Evolutionary conservation across 2,113 vertebrate genomes (phyloP), one percentile per base, ranked within the genome.

Genomic region (Progne subis): DNA sequence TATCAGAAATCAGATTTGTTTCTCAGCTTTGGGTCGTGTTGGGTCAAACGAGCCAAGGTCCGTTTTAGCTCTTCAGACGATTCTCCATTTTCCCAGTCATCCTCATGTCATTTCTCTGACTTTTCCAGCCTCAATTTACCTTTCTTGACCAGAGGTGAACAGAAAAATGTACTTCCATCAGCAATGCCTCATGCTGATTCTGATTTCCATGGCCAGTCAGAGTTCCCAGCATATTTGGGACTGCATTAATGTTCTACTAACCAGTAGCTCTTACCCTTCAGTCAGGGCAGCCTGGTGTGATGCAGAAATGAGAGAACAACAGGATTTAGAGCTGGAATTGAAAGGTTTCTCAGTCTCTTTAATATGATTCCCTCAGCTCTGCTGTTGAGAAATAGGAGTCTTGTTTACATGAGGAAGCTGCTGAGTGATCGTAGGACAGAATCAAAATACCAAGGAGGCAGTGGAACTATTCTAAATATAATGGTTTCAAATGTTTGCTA

Each of bases 401-500:
- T 83, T 90, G 92, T 94, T 95, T 93, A 95, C 63, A 64, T 5
- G 68, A 77, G 37, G 71, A 75, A 65, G 75, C 39, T 81, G 82
- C 80, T 82, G 82, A 63, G 86, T 4, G 18, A 87, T 95, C 78
- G 77, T 28, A 81, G 70, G 79, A 81, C 56, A 50, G 59, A 93
- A 90, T 78, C 82, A 87, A 94, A 94, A 94, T 78, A 96, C 68
- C 74, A 81, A 84, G 64, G 52, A 61, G 20, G 82, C 91, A 92
- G 14, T 87, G 80, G 50, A 96, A 81, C 60, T 85, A 19, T 95
- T 94, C 91, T 93, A 92, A 91, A 95, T 86, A 88, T 67, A 95
- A 94, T 94, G 88, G 81, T 55, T 94, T 96, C 5, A 95, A 96
- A 96, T 93, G 95, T 95, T 96, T 95, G 96, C 92, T 92, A 79